These are phyloP conservation scores for Patagioenas fasciata DNA, from an alignment of 2,113 vertebrate genomes.

Conservation along the genomic window DNA sequence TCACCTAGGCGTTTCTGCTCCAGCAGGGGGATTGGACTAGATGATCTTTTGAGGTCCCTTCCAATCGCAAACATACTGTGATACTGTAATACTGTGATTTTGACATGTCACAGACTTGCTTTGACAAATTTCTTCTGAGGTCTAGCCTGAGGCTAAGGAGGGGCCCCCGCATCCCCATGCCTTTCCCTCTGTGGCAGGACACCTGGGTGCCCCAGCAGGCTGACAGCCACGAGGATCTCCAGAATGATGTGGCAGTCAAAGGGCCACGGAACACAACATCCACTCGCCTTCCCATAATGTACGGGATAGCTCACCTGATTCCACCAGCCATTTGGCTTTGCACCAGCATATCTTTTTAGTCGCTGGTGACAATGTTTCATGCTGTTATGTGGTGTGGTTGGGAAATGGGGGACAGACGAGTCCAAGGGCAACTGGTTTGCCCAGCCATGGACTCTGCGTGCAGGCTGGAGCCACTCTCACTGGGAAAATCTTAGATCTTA, in stretches of 20 bases:
- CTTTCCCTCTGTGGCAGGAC: not conserved
- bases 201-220: not conserved
- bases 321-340: not conserved
- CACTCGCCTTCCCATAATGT: not conserved
- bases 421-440: not conserved
- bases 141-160: not conserved
- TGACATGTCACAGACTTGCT: too few species aligned
- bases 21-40: too few species aligned
- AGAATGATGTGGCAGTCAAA: accelerated
- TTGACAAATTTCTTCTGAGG: not conserved
- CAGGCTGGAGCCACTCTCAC: not conserved
- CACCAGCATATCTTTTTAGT: not conserved
- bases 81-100: too few species aligned
- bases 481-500: not conserved
- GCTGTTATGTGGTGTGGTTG: not conserved
- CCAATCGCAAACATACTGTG: too few species aligned
- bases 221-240: accelerated
- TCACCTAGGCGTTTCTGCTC: too few species aligned
- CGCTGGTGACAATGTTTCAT: not conserved
- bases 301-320: not conserved
- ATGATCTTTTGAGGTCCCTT: too few species aligned
- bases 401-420: not conserved
- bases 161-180: not conserved
- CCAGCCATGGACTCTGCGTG: not conserved
- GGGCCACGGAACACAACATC: accelerated